These are phyloP conservation scores for Ctenoplectra terminalis DNA, from an alignment of 1,140 invertebrate species.

Conservation along the genomic window DNA sequence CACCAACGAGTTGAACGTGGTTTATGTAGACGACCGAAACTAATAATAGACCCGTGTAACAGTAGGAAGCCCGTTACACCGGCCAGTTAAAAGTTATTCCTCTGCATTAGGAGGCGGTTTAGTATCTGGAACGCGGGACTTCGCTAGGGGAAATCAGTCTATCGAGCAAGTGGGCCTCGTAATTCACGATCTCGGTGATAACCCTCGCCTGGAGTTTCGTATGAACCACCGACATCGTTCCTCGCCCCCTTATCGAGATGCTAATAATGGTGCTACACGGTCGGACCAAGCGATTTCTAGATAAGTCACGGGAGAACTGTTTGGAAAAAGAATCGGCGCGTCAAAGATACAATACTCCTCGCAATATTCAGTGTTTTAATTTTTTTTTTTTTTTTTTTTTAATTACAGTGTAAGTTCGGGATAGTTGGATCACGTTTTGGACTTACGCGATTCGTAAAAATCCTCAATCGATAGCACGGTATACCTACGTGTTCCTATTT, in stretches of 20 bases:
- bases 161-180: constrained; percentile 46
- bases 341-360: no score
- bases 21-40: constrained; percentile 7
- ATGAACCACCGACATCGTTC: constrained; percentile 17
- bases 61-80: constrained; percentile 13
- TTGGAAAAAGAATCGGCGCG: no score
- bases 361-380: no score
- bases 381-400: no score
- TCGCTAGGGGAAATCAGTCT: constrained; percentile 44
- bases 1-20: background rate
- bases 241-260: constrained; percentile 13
- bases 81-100: constrained; percentile 37
- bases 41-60: constrained; percentile 21
- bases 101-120: constrained; percentile 1
- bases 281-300: background rate
- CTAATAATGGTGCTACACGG: constrained; percentile 19
- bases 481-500: background rate
- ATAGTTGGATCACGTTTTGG: no score
- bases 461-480: background rate
- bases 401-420: no score
- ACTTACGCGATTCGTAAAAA: no score
- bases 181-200: constrained; percentile 48
- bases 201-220: no score
- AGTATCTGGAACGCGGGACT: constrained; percentile 46
- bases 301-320: constrained; percentile 15